Conservation (phyloP, 2,888 invertebrate genomes). For the Pheosia tremula region DNA sequence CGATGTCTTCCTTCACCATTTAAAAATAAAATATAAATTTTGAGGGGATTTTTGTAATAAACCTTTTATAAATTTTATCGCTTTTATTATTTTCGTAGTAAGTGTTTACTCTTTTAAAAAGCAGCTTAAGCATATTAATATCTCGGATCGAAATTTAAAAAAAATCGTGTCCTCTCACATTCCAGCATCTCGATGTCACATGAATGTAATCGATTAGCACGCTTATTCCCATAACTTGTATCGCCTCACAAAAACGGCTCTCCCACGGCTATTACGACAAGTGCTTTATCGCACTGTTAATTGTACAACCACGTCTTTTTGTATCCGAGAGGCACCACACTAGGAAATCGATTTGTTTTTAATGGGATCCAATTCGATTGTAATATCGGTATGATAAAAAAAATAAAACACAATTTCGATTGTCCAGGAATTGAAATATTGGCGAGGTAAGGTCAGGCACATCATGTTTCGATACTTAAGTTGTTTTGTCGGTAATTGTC, state of each 20-base stretch:
- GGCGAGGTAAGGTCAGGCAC: slow-evolving; percentile 44
- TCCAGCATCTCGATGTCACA: neutral
- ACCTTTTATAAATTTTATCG: too few species aligned
- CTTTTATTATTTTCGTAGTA: too few species aligned
- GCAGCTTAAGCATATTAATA: too few species aligned
- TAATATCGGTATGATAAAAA: slow-evolving; percentile 18
- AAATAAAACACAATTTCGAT: slow-evolving; percentile 30
- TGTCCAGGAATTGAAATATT: slow-evolving; percentile 35
- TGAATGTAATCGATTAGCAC: slow-evolving; percentile 8
- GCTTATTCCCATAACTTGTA: slow-evolving; percentile 43
- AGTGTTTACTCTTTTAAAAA: too few species aligned
- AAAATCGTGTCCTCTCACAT: neutral
- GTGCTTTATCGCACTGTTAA: slow-evolving; percentile 75
- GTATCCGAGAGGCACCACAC: slow-evolving; percentile 23
- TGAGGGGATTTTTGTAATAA: too few species aligned
- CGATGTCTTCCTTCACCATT: too few species aligned
- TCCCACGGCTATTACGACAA: slow-evolving; percentile 77
- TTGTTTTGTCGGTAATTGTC: slow-evolving; percentile 30
- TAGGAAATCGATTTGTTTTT: slow-evolving; percentile 72
- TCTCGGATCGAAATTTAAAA: neutral
- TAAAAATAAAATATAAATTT: too few species aligned
- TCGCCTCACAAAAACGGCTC: slow-evolving; percentile 52
- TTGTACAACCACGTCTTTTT: slow-evolving; percentile 73
- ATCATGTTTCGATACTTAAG: slow-evolving; percentile 44
- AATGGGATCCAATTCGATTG: slow-evolving; percentile 63